Base-by-base conservation (phyloP, 1,140 invertebrate genomes). In the Hestina assimilis region DNA sequence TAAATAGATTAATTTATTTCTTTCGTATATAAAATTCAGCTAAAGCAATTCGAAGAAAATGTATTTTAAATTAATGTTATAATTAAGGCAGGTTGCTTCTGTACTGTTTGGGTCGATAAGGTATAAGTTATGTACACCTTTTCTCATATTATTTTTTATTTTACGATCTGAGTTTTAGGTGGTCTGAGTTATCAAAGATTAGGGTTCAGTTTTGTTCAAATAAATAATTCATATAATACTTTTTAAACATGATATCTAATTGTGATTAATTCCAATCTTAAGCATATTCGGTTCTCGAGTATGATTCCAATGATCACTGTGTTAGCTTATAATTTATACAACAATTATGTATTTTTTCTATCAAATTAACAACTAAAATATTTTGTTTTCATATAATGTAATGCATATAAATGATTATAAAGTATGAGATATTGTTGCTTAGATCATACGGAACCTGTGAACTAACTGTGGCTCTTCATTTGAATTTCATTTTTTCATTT, bases 121-220 rank as follows among this genome's bases (percentile, higher is more conserved):
- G 33, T 41, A 40, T 51, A 46, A 57, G 42, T 56, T 50, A 35
- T 55, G 28, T 50, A 15, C 33, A 24, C 21, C 21, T 48, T 47
- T 63, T 42, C 53, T 58, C 38, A 58, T 48, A 54, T 45, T 54
- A 48, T 54, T 54, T 54, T n/a, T 53, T 58, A 52, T 50, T 59
- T 66, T 63, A 59, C 51, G 52, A 38, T 35, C 35, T 7, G 20
- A 53, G 21, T 41, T 53, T 67, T 57, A 59, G 64, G 64, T 67
- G 64, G 64, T 67, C 64, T 54, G 20, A 1, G 26, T 38, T 51
- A 52, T 59, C 55, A 62, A 52, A 35, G 54, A 28, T 67, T 63
- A 59, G 57, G 53, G 57, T 59, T 42, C 60, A 26, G 31, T 46
- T 14, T 1, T 45, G 8, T 3, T 31, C 0, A 24, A 14, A 31